These are phyloP conservation scores for Lethrus apterus DNA, from an alignment of 1,140 invertebrate genomes.

Conservation along the genomic window DNA sequence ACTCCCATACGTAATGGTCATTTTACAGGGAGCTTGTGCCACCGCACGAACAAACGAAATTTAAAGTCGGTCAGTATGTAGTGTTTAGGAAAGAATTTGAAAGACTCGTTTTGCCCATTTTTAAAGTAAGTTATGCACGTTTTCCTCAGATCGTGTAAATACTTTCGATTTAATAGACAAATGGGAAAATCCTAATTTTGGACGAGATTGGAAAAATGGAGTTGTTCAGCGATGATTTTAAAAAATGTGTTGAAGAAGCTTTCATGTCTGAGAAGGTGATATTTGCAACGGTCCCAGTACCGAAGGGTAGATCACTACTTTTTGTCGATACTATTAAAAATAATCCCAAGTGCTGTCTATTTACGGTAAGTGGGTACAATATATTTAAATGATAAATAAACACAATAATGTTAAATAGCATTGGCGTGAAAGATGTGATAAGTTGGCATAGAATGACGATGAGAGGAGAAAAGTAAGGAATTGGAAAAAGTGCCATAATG, in stretches of 20 bases:
- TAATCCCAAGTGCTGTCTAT: no score
- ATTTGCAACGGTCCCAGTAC: no score
- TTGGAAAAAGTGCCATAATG: no score
- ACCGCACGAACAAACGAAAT: conserved; percentile 13
- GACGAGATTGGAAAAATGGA: conserved; percentile 69
- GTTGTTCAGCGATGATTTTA: conserved; percentile 51
- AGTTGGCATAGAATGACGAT: no score
- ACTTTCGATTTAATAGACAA: conserved; percentile 24
- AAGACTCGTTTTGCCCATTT: conserved; percentile 43
- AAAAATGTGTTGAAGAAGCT: conserved; percentile 37
- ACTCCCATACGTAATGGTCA: background rate
- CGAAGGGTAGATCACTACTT: no score
- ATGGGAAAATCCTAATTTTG: conserved; percentile 44
- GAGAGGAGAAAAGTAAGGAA: no score
- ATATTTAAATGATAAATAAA: no score
- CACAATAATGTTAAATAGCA: no score
- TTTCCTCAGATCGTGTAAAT: background rate
- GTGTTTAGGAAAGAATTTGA: conserved; percentile 55
- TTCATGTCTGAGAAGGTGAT: no score
- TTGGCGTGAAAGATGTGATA: no score
- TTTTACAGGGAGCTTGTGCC: conserved; percentile 6
- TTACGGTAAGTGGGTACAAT: no score
- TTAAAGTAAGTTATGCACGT: conserved; percentile 26
- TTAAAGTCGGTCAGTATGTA: conserved; percentile 51
- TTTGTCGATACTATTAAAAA: no score